Evolutionary conservation across 2,888 invertebrate species (phyloP), one percentile per base, ranked within the genome.

Genomic region (Dolichomitus sp.): DNA sequence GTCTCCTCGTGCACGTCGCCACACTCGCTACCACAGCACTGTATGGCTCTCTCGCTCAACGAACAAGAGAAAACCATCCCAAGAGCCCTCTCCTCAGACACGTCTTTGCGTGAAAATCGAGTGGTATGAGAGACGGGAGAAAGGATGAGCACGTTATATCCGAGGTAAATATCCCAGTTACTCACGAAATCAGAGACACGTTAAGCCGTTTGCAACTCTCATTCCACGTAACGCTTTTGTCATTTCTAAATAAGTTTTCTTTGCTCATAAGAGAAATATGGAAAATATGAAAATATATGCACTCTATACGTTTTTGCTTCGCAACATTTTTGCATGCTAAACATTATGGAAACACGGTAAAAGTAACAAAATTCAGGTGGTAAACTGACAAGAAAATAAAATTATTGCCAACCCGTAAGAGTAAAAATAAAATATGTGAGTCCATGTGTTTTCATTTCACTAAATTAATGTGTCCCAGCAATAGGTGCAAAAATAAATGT

Each of bases 61-160:
- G 68, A 59, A 57, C 42, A 70, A 48, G 68, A 77, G 72, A 17
- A 81, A 81, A 57, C 33, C 48, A 76, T 72, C 72, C 45, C 70
- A 50, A 68, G 81, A 61, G 77, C 54, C 48, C 68, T 68, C 65
- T 42, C 48, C 61, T 66, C 68, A 66, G 81, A 73, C 72, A 73
- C 72, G 81, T 54, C 54, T 68, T 73, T 68, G 77, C 72, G 72
- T 68, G 68, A 81, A 77, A 81, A 81, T 81, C 73, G 77, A 52
- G 81, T 68, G 81, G 72, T 40, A 77, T 50, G 72, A 65, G 72
- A 74, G 33, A 23, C 17, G 7, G 40, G 14, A 48, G 27, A 33
- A 37, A 57, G n/a, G n/a, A 52, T 33, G 61, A 77, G 63, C 14
- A 59, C 57, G 73, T 68, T 73, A 61, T 61, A 61, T 50, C 61